These are phyloP conservation scores for Pseudobourletiella spinata DNA, from an alignment of 1,140 invertebrate species.

Conservation along the genomic window DNA sequence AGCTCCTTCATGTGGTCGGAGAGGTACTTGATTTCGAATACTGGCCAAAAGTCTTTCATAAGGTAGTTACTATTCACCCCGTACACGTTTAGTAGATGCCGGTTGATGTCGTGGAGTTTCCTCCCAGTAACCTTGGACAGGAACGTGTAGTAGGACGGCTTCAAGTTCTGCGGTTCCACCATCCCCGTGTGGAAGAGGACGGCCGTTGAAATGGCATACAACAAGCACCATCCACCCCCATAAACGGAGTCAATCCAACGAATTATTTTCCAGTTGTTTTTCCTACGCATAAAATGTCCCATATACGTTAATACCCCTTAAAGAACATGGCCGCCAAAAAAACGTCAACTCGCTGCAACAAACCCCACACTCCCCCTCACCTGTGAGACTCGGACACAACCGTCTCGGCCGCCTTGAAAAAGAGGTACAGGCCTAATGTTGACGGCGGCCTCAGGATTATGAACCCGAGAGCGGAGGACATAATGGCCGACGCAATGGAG, in stretches of 20 bases:
- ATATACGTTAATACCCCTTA: background rate
- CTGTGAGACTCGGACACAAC: conserved; percentile 29
- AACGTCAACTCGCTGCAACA: no score
- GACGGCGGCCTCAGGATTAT: conserved; percentile 28
- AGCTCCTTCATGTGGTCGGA: conserved; percentile 28
- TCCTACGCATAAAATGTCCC: conserved; percentile 10
- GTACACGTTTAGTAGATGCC: conserved; percentile 27
- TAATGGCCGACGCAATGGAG: conserved; percentile 26
- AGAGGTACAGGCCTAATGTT: conserved; percentile 30
- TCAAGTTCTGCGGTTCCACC: conserved; percentile 64
- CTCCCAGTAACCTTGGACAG: conserved; percentile 62
- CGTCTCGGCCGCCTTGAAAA: conserved; percentile 31
- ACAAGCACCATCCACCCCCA: conserved; percentile 41
- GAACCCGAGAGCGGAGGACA: conserved; percentile 30
- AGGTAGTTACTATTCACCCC: conserved; percentile 22
- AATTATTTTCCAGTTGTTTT: conserved; percentile 31
- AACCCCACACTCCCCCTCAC: no score
- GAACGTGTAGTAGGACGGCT: conserved; percentile 77
- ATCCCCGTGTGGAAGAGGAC: conserved; percentile 70
- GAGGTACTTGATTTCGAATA: conserved; percentile 16
- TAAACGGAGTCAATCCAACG: conserved; percentile 28
- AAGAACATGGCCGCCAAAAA: background rate
- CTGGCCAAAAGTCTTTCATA: conserved; percentile 32
- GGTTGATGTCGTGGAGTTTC: conserved; percentile 38
- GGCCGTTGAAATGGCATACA: conserved; percentile 71